phyloP scores from a whole-genome alignment of 2,888 invertebrate species.

The Phymatocera aterrima region DNA sequence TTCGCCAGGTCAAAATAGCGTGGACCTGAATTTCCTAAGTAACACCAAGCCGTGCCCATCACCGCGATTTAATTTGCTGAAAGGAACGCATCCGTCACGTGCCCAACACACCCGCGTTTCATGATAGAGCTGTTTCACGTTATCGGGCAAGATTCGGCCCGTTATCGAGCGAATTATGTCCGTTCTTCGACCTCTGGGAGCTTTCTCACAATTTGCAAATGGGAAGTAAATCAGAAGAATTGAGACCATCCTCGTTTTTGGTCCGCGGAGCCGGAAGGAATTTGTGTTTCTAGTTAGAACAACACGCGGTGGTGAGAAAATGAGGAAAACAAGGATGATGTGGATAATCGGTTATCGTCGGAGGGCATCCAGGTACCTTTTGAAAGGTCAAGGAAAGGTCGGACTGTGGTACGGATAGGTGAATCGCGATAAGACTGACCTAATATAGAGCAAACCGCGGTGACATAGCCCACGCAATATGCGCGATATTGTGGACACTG shows the following conservation, averaged over 20 bases:
- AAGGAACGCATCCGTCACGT: background rate
- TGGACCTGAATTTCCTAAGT: background rate
- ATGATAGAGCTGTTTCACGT: background rate
- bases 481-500: slow-evolving; percentile 46
- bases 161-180: too few relatives aligned
- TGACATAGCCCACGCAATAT: slow-evolving; percentile 43
- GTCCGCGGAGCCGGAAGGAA: too few relatives aligned
- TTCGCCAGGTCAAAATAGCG: background rate
- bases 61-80: background rate
- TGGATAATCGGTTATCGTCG: background rate
- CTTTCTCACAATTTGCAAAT: too few relatives aligned
- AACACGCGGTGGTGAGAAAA: background rate
- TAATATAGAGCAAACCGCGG: slow-evolving; percentile 41
- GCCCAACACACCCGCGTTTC: background rate
- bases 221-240: too few relatives aligned
- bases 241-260: too few relatives aligned
- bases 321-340: background rate
- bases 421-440: slow-evolving; percentile 11
- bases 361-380: background rate
- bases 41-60: background rate
- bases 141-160: too few relatives aligned
- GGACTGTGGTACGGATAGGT: background rate
- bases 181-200: too few relatives aligned
- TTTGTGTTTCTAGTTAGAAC: background rate
- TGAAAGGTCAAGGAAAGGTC: background rate